Conservation (phyloP, 2,888 invertebrate genomes). For the Yponomeuta sedellus region DNA sequence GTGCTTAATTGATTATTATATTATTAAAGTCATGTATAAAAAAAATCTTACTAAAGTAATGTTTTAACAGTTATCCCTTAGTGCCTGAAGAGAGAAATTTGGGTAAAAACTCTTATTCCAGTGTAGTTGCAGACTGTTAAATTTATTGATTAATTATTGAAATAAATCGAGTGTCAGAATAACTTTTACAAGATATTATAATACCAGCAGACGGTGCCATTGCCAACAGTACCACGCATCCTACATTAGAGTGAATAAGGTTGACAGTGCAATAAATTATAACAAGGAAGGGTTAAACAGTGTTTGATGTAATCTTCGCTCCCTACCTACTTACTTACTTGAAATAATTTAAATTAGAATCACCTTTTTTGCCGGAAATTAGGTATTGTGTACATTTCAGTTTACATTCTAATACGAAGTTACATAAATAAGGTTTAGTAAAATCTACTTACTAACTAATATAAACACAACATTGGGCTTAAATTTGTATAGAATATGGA, state of each 20-base stretch:
- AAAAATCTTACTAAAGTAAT: too few species aligned
- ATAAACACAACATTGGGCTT: too few species aligned
- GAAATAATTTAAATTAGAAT: background rate
- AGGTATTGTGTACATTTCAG: background rate
- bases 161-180: too few species aligned
- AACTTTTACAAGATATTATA: background rate
- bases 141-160: too few species aligned
- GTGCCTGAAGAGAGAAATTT: too few species aligned
- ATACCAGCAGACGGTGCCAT: background rate
- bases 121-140: too few species aligned
- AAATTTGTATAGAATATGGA: too few species aligned
- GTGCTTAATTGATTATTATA: too few species aligned
- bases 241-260: conserved; percentile 1
- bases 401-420: background rate
- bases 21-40: too few species aligned
- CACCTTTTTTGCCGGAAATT: background rate
- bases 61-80: too few species aligned
- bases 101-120: too few species aligned
- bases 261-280: background rate
- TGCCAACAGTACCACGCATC: background rate
- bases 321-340: background rate
- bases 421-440: background rate
- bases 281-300: background rate
- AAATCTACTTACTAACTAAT: background rate
- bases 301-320: background rate